Evolutionary conservation across 1,140 invertebrate genomes (phyloP), one percentile per base, ranked within the genome.

Genomic region (Ips nitidus): DNA sequence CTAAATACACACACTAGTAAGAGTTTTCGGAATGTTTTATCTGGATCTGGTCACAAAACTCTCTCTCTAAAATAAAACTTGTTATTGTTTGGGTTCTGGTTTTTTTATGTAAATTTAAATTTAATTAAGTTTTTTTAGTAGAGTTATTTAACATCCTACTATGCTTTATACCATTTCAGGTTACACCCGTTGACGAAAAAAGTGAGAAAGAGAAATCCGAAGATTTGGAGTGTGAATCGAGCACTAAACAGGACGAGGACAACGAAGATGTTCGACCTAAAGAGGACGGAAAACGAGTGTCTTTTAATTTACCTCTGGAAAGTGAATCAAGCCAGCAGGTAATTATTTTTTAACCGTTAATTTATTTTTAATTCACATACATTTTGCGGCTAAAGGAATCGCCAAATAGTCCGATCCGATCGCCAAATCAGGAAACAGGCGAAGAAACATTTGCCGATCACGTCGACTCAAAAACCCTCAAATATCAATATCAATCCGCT

Each of bases 401-500:
- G 43, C 38, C 63, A 53, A 71, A 74, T 57, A 69, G 58, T 22
- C 57, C 66, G 6, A 63, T 72, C 8, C 57, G 72, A 42, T 52
- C 59, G 45, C 60, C 66, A n/a, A 47, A 72, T 5, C 53, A 64
- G 39, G 66, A 72, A 43, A 59, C 40, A 53, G 41, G 50, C n/a
- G n/a, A 8, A 37, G 71, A 74, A 40, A 50, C 41, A 37, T 43
- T 63, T 56, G 45, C 38, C 7, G 40, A 37, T 38, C 53, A 75
- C n/a, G 72, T 79, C 4, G 77, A 80, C 60, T 79, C 79, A 8
- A 79, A 79, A 75, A 80, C 79, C 8, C 66, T 80, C 42, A 80
- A 79, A 70, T 77, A 79, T 69, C 76, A 79, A 59, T 77, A 75
- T 62, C 78, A 79, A 64, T 75, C 76, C 1, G 74, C 75, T 8